phyloP scores from a whole-genome alignment of 1,140 invertebrate genomes.

The Drosophila aff. region DNA sequence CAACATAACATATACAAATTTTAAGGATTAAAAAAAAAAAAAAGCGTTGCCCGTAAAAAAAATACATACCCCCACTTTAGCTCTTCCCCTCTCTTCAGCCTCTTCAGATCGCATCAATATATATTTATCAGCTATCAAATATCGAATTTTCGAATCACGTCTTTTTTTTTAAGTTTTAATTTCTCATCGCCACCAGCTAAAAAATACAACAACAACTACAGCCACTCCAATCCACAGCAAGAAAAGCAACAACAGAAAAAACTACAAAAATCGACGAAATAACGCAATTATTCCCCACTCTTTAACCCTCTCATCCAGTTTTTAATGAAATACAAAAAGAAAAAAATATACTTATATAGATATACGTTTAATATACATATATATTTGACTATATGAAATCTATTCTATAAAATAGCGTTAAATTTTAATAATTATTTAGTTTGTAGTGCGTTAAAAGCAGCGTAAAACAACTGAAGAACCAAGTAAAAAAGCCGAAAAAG shows the following conservation, averaged over 20 bases:
- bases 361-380: constrained; percentile 56
- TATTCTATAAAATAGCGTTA: constrained; percentile 74
- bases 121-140: constrained; percentile 13
- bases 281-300: constrained; percentile 29
- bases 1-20: constrained; percentile 17
- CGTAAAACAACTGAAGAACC: constrained; percentile 39
- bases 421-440: constrained; percentile 80
- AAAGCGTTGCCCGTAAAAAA: constrained; percentile 58
- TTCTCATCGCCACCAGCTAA: constrained; percentile 39
- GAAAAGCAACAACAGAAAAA: constrained; percentile 11
- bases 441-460: constrained; percentile 72
- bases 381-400: constrained; percentile 62
- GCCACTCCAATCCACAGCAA: constrained; percentile 26
- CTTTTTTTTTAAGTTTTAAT: constrained; percentile 47
- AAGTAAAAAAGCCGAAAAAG: constrained; percentile 40
- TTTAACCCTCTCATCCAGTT: constrained; percentile 37
- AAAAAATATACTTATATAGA: constrained; percentile 47
- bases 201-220: constrained; percentile 23
- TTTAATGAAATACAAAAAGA: constrained; percentile 23
- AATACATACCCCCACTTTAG: constrained; percentile 18
- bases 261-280: constrained; percentile 11
- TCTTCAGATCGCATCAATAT: constrained; percentile 40
- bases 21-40: constrained; percentile 45
- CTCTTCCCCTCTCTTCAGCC: constrained; percentile 45
- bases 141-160: constrained; percentile 47